These are phyloP conservation scores for Dromococcyx pavoninus DNA, from an alignment of 2,797 vertebrate genomes.

Conservation along the genomic window DNA sequence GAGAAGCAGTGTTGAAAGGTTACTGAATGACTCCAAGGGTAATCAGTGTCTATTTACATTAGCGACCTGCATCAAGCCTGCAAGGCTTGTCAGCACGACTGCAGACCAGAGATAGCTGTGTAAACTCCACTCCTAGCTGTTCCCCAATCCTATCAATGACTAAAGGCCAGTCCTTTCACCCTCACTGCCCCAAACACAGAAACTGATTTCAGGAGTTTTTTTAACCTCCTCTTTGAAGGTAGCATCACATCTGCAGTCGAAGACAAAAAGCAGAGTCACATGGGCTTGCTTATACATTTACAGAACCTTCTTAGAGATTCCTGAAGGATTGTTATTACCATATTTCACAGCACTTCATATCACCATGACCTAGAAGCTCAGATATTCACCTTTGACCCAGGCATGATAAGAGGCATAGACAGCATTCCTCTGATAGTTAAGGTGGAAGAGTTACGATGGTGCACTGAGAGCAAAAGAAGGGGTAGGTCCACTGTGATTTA, in stretches of 20 bases:
- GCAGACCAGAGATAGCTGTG: neutral
- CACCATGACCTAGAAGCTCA: conserved; percentile 13
- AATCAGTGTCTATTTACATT: conserved; percentile 45
- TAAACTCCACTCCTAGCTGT: conserved; percentile 3
- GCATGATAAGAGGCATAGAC: conserved; percentile 47
- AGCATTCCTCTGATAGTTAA: conserved; percentile 63
- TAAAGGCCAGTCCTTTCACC: neutral
- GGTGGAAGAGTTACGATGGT: conserved; percentile 52
- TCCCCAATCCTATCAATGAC: neutral
- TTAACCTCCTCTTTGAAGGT: neutral
- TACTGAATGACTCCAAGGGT: conserved; percentile 16
- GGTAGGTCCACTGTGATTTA: conserved; percentile 45
- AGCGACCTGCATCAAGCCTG: neutral
- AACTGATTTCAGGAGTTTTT: neutral
- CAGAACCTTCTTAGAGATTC: neutral
- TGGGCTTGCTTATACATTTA: neutral
- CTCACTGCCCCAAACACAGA: neutral
- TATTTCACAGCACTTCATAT: conserved; percentile 62
- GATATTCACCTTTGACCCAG: conserved; percentile 56
- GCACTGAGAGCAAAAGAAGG: conserved; percentile 36
- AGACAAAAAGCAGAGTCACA: conserved; percentile 19
- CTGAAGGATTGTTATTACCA: neutral
- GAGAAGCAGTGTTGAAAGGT: conserved; percentile 4
- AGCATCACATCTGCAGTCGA: neutral
- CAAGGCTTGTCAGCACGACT: neutral